Base-by-base conservation (phyloP, 2,888 invertebrate genomes). In the Spicauda simplicius region DNA sequence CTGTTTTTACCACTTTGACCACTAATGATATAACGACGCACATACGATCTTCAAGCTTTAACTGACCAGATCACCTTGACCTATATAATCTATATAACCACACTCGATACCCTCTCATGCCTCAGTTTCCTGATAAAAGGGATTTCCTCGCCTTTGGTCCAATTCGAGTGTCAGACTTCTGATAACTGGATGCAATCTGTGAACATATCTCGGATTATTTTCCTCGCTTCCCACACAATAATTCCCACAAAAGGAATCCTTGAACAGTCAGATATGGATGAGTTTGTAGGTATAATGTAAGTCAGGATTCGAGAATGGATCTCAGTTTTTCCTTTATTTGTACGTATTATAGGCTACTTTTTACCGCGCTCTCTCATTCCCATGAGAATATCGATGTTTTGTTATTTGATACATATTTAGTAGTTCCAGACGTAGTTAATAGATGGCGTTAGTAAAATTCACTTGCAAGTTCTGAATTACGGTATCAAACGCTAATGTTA, bases 151-250 rank as follows among this genome's bases (percentile, higher is more conserved):
- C 37, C 37, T 37, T 37, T 37, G 37, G 12, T 37, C 12, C 37
- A 37, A 37, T 12, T 37, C 37, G 37, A 37, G 37, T 37, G 45
- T 59, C 48, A 30, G 45, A 18, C 54, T 18, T 59, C 54, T 41
- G 41, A 60, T 37, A 19, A 19, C 33, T 33, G 66, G 18, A 18
- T 54, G 59, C 50, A 52, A 54, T 65, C 54, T 58, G 18, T 12
- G 55, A 60, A 48, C 45, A 30, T 55, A 60, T 33, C 55, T 53
- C 60, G 60, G 54, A 60, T 66, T 66, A 59, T 60, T 55, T 66
- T 69, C 80, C 82, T 81, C 79, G 77, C 74, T 76, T 86, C 83
- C 80, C 80, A 80, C 82, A 82, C 82, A 81, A 84, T 83, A 84
- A 81, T 83, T 77, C 72, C 73, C 77, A 84, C 83, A 85, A 86